Evolutionary conservation across 2,113 vertebrate species (phyloP).

Genomic region (Pipra filicauda): DNA sequence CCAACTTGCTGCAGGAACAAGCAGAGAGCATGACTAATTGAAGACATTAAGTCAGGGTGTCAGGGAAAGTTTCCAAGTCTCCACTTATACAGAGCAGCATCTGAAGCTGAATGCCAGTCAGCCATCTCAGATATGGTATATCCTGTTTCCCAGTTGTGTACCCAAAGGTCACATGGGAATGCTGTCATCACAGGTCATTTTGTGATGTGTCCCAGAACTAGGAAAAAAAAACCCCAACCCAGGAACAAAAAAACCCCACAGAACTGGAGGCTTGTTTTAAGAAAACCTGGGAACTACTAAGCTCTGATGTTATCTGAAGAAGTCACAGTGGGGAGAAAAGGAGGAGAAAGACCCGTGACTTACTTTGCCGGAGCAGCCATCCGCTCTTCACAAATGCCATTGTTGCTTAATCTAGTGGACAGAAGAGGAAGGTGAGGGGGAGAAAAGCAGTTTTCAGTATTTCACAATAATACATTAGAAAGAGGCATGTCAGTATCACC

Average conservation of each 20-base stretch:
- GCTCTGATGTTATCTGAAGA: background rate
- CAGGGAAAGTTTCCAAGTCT: background rate
- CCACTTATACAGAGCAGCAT: background rate
- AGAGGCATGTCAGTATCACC: background rate
- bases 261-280: background rate
- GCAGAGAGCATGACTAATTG: background rate
- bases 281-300: background rate
- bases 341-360: slow-evolving; percentile 28
- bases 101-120: background rate
- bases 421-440: background rate
- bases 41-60: background rate
- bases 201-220: background rate
- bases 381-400: slow-evolving; percentile 83
- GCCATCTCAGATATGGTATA: background rate
- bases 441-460: background rate
- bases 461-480: background rate
- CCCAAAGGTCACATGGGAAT: background rate
- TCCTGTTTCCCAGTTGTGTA: background rate
- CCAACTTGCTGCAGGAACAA: background rate
- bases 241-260: background rate
- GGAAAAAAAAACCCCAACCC: background rate
- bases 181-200: background rate
- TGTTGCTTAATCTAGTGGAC: slow-evolving; percentile 17
- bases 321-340: background rate
- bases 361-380: slow-evolving; percentile 82